Evolutionary conservation across 2,797 vertebrate species (phyloP).

Genomic region (Thamnophis elegans): DNA sequence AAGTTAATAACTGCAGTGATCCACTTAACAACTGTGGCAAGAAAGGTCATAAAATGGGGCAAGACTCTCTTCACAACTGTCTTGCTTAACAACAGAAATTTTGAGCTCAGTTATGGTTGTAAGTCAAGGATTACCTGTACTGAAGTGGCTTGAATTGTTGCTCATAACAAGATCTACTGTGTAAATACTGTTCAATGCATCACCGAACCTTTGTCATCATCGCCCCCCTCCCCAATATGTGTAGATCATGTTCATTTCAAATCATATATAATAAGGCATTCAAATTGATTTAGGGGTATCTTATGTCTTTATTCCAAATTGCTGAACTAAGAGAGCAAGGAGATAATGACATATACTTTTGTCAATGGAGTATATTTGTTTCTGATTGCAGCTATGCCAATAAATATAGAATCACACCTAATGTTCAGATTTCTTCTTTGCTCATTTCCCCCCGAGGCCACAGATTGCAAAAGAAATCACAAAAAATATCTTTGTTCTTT

Average conservation of each 20-base stretch:
- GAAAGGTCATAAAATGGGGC: too few relatives aligned
- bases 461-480: neutral
- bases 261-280: neutral
- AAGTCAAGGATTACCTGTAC: too few relatives aligned
- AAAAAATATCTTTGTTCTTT: neutral
- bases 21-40: too few relatives aligned
- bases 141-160: neutral
- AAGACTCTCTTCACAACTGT: too few relatives aligned
- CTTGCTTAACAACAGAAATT: too few relatives aligned
- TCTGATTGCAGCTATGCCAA: slow-evolving; percentile 9
- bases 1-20: too few relatives aligned
- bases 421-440: neutral
- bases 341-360: neutral
- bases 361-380: neutral
- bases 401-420: neutral
- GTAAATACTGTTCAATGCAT: neutral
- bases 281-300: neutral
- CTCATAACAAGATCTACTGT: neutral
- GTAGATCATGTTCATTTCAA: neutral
- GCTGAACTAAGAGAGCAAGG: neutral
- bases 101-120: too few relatives aligned
- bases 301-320: neutral
- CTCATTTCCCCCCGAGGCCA: neutral
- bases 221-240: too few relatives aligned
- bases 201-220: neutral